Percentiles rank a stretch among this genome's conserved stretches.
These are phyloP conservation scores for Beris chalybata DNA, from an alignment of 2,888 invertebrate genomes.

Conservation along the genomic window DNA sequence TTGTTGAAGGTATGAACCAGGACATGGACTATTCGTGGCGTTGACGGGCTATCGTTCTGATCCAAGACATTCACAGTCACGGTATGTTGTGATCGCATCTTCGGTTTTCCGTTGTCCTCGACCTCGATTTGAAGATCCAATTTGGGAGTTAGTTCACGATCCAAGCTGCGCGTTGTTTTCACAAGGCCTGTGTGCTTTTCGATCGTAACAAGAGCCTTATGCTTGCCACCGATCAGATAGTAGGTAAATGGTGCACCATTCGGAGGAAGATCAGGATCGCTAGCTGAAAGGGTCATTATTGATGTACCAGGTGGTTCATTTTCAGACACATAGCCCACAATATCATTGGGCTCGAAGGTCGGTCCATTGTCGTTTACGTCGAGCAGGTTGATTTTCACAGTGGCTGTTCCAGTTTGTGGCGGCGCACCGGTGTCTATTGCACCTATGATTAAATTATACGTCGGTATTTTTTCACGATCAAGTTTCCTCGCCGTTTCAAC, in stretches of 20 bases:
- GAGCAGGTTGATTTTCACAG: conserved; percentile 74
- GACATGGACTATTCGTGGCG: conserved; percentile 78
- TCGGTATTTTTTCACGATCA: conserved; percentile 78
- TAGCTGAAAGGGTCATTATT: conserved; percentile 82
- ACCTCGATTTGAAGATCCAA: conserved; percentile 79
- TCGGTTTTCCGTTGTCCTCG: conserved; percentile 83
- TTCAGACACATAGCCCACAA: conserved; percentile 79
- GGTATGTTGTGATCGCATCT: conserved; percentile 78
- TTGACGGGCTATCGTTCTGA: conserved; percentile 89
- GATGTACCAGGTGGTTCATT: conserved; percentile 83
- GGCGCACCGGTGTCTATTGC: conserved; percentile 88
- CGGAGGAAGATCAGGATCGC: conserved; percentile 85
- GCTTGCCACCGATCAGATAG: conserved; percentile 74
- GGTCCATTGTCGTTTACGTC: conserved; percentile 96
- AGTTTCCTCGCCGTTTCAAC: conserved; percentile 75
- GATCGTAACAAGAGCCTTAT: conserved; percentile 73
- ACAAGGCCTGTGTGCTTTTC: conserved; percentile 80
- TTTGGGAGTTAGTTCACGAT: conserved; percentile 77
- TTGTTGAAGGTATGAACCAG: conserved; percentile 77
- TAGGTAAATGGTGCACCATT: conserved; percentile 91
- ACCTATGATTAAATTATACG: conserved; percentile 77
- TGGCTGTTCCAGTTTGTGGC: conserved; percentile 88
- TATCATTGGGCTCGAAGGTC: conserved; percentile 70
- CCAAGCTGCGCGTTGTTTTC: conserved; percentile 75
- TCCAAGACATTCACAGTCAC: conserved; percentile 78